Percentiles rank a stretch among this genome's conserved stretches.
Conservation (phyloP, 2,113 vertebrate genomes). For the Bos javanicus region DNA sequence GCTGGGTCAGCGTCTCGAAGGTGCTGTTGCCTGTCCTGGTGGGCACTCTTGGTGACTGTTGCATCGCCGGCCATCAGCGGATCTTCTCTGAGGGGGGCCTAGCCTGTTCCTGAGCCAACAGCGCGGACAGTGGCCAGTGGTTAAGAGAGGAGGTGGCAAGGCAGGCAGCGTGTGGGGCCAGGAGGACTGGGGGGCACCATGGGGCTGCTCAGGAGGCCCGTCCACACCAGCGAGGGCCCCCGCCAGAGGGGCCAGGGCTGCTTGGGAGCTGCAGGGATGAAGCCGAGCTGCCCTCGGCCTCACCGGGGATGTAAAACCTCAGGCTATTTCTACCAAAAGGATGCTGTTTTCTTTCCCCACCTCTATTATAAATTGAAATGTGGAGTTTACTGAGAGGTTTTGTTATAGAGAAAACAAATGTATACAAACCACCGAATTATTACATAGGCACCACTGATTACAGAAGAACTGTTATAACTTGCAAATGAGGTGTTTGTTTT, state of each 20-base stretch:
- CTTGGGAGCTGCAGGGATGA: rapidly evolving
- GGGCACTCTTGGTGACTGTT: neutral
- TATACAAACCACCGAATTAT: neutral
- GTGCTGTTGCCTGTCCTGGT: neutral
- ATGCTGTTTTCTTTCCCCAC: rapidly evolving
- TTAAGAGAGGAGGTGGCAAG: neutral
- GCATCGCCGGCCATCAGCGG: neutral
- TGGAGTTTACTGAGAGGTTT: neutral
- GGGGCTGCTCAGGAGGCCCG: rapidly evolving
- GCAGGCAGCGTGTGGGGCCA: neutral
- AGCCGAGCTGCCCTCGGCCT: neutral
- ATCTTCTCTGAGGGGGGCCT: neutral
- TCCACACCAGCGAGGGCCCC: neutral
- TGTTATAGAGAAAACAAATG: neutral
- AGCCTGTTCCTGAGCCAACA: neutral
- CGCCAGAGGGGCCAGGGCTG: rapidly evolving
- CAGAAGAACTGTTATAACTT: neutral
- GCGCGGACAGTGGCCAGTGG: rapidly evolving
- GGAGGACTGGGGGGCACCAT: neutral
- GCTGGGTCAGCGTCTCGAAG: neutral
- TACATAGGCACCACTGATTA: neutral
- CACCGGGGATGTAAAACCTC: rapidly evolving
- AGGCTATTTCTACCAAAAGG: too few relatives aligned
- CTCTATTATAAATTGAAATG: neutral
- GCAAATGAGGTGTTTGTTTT: neutral